phyloP scores from a whole-genome alignment of 2,113 vertebrate species.

The Xenotilapia leptura region DNA sequence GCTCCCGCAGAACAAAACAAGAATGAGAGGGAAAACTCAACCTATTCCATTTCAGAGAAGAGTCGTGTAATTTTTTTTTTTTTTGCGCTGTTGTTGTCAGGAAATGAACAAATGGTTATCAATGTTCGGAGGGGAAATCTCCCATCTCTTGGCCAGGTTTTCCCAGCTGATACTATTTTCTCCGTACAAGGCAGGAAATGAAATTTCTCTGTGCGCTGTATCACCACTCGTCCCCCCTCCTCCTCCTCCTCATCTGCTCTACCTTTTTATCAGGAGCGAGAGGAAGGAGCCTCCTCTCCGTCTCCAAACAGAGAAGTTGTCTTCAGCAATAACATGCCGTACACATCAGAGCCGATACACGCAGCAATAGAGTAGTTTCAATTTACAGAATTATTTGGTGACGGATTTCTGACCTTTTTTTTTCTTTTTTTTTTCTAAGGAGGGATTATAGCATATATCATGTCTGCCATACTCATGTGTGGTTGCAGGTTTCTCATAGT shows the following conservation, averaged over 20 bases:
- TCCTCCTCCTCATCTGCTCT: conserved; percentile 6
- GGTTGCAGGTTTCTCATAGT: background rate
- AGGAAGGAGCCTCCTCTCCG: conserved; percentile 23
- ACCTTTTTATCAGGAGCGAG: conserved; percentile 74
- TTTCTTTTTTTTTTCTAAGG: background rate
- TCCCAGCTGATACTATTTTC: conserved; percentile 90
- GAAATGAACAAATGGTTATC: conserved; percentile 99
- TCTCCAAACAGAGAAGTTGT: conserved; percentile 53
- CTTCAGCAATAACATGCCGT: conserved; percentile 51
- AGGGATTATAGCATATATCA: conserved; percentile 31
- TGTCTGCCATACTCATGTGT: background rate
- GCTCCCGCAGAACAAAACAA: conserved; percentile 63
- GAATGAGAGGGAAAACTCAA: conserved; percentile 71
- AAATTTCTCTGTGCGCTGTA: conserved; percentile 74
- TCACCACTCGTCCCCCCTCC: background rate
- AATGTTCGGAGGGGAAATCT: conserved; percentile 85
- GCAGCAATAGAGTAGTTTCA: conserved; percentile 65
- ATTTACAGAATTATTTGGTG: conserved; percentile 65
- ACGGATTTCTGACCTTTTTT: conserved; percentile 2
- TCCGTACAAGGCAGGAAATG: conserved; percentile 92
- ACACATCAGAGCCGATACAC: conserved; percentile 38
- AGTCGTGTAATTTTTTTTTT: conserved; percentile 81
- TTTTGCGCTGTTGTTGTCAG: conserved; percentile 88
- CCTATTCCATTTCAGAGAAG: conserved; percentile 78
- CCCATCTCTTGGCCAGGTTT: conserved; percentile 87